phyloP scores from a whole-genome alignment of 2,113 vertebrate genomes.

The Cyprinodon variegatus region DNA sequence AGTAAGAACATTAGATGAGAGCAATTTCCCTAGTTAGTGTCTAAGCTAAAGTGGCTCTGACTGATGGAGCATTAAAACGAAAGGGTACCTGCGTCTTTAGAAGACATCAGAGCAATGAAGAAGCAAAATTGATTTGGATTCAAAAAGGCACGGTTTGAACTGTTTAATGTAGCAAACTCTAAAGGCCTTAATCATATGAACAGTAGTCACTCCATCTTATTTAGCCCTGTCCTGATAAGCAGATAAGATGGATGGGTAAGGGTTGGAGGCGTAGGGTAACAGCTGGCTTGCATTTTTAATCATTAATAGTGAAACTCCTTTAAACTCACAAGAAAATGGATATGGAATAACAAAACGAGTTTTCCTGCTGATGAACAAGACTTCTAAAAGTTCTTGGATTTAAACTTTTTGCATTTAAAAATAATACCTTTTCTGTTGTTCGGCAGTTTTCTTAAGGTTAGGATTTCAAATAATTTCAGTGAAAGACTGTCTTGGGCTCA shows the following conservation, averaged over 20 bases:
- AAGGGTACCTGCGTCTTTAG: constrained; percentile 7
- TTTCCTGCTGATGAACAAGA: not conserved
- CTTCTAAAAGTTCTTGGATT: not conserved
- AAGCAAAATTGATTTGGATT: constrained; percentile 15
- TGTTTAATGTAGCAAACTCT: constrained; percentile 62
- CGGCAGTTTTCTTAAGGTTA: not conserved
- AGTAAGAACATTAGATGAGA: not conserved
- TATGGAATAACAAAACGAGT: not conserved
- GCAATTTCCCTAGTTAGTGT: not conserved
- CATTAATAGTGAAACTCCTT: not conserved
- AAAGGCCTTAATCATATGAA: constrained; percentile 53
- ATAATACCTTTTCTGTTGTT: not conserved
- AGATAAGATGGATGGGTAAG: constrained; percentile 17
- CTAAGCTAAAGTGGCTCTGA: not conserved
- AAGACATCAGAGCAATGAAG: constrained; percentile 15
- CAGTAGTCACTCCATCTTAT: constrained; percentile 44
- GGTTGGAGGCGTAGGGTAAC: constrained; percentile 10
- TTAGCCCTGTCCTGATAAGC: constrained; percentile 23
- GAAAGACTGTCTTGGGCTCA: not conserved
- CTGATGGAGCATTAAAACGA: constrained; percentile 17
- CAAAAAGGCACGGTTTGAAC: constrained; percentile 24
- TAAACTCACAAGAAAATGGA: too few relatives aligned
- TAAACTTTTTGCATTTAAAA: not conserved
- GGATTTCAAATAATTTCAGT: not conserved
- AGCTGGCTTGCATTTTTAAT: constrained; percentile 37